Conservation (phyloP, 2,888 invertebrate species). For the Agriopis aurantiaria region DNA sequence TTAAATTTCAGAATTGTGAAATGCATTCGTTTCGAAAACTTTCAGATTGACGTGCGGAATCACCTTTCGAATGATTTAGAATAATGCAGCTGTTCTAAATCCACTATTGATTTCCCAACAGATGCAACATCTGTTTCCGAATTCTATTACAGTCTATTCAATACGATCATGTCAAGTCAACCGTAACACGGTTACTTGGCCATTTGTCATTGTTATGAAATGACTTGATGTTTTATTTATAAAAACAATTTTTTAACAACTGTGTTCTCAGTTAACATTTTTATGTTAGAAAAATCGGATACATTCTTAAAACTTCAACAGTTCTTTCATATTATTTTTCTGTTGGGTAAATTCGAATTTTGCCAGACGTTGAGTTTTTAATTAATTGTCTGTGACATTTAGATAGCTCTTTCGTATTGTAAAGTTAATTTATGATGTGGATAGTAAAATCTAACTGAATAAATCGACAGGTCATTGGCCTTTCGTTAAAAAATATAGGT, state of each 20-base stretch:
- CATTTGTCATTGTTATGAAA: conserved; percentile 15
- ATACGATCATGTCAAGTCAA: conserved; percentile 8
- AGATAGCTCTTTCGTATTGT: too few species aligned
- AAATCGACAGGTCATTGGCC: too few species aligned
- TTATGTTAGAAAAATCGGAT: background rate
- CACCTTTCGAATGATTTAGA: background rate
- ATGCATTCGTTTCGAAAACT: background rate
- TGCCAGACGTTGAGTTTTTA: too few species aligned
- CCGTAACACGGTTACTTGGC: conserved; percentile 14
- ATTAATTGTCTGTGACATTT: too few species aligned
- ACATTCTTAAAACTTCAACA: background rate
- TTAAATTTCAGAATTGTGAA: background rate
- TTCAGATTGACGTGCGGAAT: background rate
- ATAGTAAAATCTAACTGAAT: too few species aligned
- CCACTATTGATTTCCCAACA: conserved; percentile 15
- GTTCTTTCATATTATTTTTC: too few species aligned
- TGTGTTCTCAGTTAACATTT: background rate
- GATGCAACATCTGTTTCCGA: conserved; percentile 20
- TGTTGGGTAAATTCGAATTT: too few species aligned
- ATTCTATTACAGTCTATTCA: conserved; percentile 12
- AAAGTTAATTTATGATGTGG: too few species aligned
- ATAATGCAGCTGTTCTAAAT: background rate
- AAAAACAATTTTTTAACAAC: conserved; percentile 3
- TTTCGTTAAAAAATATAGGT: too few species aligned
- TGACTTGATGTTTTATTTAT: conserved; percentile 18